Base-by-base conservation (phyloP, 53 echinoderm and acorn worm genomes). In the Pentamera pediparva region DNA sequence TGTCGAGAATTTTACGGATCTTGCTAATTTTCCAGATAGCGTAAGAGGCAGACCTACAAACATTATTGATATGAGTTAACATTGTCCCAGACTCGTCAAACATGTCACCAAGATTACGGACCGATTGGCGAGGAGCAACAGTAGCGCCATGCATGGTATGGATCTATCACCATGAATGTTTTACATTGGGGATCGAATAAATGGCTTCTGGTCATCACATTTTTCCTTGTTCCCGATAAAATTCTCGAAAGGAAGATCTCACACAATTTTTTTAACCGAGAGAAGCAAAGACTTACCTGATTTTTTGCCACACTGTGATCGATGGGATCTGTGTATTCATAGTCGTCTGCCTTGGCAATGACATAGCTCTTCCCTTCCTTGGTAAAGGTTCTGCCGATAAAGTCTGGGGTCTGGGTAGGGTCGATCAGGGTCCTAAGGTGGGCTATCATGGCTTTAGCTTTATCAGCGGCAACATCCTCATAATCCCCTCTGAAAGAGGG, bases 251-350 rank as follows among this genome's bases (percentile, higher is more conserved):
- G 10, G 10, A 12, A 45, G 17, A 17, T 45, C 10, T 45, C 10
- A 12, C 45, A 45, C 45, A 45, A 45, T 45, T 45, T 17, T 45
- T 45, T 17, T 17, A 12, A 22, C 59, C 17, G 5, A 10, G 28
- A 19, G 17, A 28, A 3, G 59, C 59, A 59, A 31, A 1, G 22
- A 39, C 18, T 49, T 56, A 93, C 94, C 88, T 93, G 94, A 73
- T 93, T 93, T 59, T 81, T 75, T 2, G 94, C 75, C 18, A 93
- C 70, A 48, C 89, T 89, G 26, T 80, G 65, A 57, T 93, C 94
- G 40, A 93, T 93, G 11, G 94, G 94, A 47, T 93, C 94, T 11
- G 75, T 84, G 76, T 93, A 93, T 59, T 83, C 79, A 83, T 84
- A 93, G 74, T 93, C 94, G 30, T 93, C 89, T 17, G 89, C 94